phyloP scores from a whole-genome alignment of 2,888 invertebrate genomes.

The Sarcophaga rosellei region DNA sequence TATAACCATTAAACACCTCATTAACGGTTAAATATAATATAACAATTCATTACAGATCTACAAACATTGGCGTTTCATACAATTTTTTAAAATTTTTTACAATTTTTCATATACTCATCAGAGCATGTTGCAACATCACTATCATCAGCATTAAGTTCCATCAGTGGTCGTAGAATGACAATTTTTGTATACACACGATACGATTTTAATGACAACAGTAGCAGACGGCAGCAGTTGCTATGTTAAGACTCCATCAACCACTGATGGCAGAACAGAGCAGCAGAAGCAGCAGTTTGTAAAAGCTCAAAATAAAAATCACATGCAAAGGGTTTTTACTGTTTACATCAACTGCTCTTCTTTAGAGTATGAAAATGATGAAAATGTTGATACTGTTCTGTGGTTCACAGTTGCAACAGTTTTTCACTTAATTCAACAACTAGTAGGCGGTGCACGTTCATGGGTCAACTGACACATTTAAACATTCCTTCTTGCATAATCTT shows the following conservation, averaged over 20 bases:
- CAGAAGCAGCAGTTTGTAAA: background rate
- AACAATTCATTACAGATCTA: background rate
- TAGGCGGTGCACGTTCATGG: slow-evolving; percentile 74
- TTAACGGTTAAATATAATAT: slow-evolving; percentile 53
- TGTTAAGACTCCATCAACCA: background rate
- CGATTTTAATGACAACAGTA: background rate
- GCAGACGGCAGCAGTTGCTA: background rate
- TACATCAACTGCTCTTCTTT: background rate
- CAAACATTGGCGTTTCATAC: background rate
- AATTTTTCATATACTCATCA: slow-evolving; percentile 21
- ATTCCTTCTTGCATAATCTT: background rate
- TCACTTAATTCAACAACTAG: slow-evolving; percentile 71
- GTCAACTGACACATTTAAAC: slow-evolving; percentile 64
- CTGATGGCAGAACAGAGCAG: background rate
- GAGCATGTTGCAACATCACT: slow-evolving; percentile 20
- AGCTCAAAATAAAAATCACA: background rate
- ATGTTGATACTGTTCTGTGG: background rate
- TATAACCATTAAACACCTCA: slow-evolving; percentile 62
- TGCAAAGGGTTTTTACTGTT: background rate
- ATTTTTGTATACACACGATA: background rate
- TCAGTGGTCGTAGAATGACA: background rate
- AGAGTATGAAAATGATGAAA: background rate
- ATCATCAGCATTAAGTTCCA: slow-evolving; percentile 14
- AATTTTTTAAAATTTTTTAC: slow-evolving; percentile 7
- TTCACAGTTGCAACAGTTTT: slow-evolving; percentile 5